A percentile compares a stretch with the other conserved stretches of the same genome.
Conservation (phyloP, 2,797 vertebrate species). For the Erpetoichthys calabaricus region DNA sequence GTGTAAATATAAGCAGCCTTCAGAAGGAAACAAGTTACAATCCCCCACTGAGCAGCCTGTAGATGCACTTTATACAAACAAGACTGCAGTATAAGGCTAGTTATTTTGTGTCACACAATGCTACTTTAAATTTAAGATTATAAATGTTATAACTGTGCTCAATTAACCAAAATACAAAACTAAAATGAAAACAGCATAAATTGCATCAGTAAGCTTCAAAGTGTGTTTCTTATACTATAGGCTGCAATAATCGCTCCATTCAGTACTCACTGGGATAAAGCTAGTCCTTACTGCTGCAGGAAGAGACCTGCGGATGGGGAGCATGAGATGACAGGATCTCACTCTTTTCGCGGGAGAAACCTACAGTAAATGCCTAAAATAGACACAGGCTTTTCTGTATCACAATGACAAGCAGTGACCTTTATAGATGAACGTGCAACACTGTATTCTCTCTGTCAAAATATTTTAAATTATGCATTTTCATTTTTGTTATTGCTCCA, state of each 20-base stretch:
- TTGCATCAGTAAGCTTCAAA: conserved; percentile 40
- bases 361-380: conserved; percentile 99
- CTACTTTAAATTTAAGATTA: background rate
- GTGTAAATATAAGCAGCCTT: background rate
- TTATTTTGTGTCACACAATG: background rate
- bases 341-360: conserved; percentile 98
- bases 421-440: conserved; percentile 65
- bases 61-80: background rate
- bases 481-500: conserved; percentile 20
- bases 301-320: conserved; percentile 98
- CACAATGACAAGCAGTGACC: conserved; percentile 96
- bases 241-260: conserved; percentile 76
- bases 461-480: conserved; percentile 46
- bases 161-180: background rate
- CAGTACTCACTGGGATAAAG: conserved; percentile 99
- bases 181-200: background rate
- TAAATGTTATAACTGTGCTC: too few species aligned
- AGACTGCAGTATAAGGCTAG: background rate
- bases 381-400: conserved; percentile 99
- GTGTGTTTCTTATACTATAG: conserved; percentile 61
- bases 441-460: conserved; percentile 53
- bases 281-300: conserved; percentile 99
- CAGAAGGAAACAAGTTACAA: background rate
- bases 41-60: background rate
- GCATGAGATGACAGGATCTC: conserved; percentile 97